phyloP scores from a whole-genome alignment of 1,140 invertebrate species.

The Coelopa frigida region DNA sequence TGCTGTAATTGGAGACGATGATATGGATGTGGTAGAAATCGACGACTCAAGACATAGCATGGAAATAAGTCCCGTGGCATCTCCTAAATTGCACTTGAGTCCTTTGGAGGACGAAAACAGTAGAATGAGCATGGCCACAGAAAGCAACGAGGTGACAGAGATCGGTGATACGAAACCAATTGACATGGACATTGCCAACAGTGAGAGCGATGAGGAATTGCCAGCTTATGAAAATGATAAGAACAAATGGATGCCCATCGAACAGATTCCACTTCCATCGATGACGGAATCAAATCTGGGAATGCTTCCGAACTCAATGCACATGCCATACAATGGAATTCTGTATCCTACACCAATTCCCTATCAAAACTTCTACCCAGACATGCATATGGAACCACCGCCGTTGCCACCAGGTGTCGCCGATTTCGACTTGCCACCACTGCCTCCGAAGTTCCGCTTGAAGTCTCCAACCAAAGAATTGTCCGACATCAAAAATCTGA shows the following conservation, averaged over 20 bases:
- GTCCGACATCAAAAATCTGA: too few relatives aligned
- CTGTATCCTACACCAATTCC: background rate
- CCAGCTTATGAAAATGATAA: background rate
- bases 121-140: constrained; percentile 6
- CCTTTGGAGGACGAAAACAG: constrained; percentile 16
- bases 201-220: constrained; percentile 31
- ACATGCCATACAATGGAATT: background rate
- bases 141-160: background rate
- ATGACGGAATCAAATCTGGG: too few relatives aligned
- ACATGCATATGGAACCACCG: too few relatives aligned
- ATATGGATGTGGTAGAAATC: constrained; percentile 19
- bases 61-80: constrained; percentile 39
- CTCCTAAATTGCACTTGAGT: constrained; percentile 24
- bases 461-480: too few relatives aligned
- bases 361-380: background rate
- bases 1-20: constrained; percentile 11
- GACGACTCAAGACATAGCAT: constrained; percentile 21
- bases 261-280: background rate
- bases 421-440: too few relatives aligned
- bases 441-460: too few relatives aligned
- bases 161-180: constrained; percentile 28
- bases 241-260: background rate
- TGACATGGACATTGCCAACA: constrained; percentile 39
- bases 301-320: too few relatives aligned
- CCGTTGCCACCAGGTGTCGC: background rate